A percentile compares a stretch with the other conserved stretches of the same genome.
These are phyloP conservation scores for Calonectris borealis DNA, from an alignment of 2,113 vertebrate species.

Conservation along the genomic window DNA sequence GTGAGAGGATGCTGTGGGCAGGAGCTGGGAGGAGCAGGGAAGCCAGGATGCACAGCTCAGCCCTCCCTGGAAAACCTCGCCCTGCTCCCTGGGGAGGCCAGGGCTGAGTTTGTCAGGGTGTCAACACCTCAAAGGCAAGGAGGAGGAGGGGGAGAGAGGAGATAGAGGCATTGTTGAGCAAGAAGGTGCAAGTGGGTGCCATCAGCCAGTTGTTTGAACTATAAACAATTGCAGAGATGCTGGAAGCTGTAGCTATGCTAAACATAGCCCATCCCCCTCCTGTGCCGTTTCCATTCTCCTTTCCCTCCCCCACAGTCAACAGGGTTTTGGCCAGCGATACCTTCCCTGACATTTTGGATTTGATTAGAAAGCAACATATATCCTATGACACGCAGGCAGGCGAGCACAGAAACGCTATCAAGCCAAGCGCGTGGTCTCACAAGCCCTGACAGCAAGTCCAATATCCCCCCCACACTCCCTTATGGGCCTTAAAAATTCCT, in stretches of 20 bases:
- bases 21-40: neutral
- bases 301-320: neutral
- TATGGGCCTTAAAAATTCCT: neutral
- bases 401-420: accelerated
- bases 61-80: neutral
- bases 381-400: neutral
- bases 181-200: slow-evolving; percentile 39
- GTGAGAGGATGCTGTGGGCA: neutral
- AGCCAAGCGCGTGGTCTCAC: neutral
- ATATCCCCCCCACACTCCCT: neutral
- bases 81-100: neutral
- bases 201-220: slow-evolving; percentile 31
- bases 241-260: slow-evolving; percentile 25
- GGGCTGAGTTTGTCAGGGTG: neutral
- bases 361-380: neutral
- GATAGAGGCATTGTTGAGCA: slow-evolving; percentile 23
- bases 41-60: neutral
- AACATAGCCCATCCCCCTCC: slow-evolving; percentile 17
- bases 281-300: neutral
- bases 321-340: neutral
- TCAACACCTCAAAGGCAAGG: slow-evolving; percentile 22
- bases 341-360: neutral
- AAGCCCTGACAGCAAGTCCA: neutral
- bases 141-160: neutral
- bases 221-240: slow-evolving; percentile 31